Evolutionary conservation across 2,113 vertebrate genomes (phyloP).

Genomic region (Paracanthobrama guichenoti): DNA sequence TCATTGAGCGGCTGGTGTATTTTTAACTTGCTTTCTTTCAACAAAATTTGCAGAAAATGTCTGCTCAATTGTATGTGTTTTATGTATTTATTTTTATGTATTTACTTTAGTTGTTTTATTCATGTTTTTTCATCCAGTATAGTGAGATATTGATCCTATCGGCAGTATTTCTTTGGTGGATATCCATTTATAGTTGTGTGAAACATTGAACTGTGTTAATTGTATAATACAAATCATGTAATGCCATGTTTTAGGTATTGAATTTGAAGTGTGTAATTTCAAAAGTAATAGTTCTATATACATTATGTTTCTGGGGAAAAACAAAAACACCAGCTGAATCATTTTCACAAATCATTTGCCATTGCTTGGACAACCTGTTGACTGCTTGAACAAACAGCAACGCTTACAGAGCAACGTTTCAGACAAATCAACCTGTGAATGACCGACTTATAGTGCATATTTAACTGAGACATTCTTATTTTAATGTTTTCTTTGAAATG

Average conservation of each 20-base stretch:
- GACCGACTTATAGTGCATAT: not conserved
- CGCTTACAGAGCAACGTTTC: not conserved
- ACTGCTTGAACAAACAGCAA: not conserved
- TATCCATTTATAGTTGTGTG: not conserved
- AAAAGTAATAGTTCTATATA: not conserved
- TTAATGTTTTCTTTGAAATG: not conserved
- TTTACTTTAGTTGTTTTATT: not conserved
- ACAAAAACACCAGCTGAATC: not conserved
- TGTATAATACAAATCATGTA: not conserved
- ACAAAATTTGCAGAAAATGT: not conserved
- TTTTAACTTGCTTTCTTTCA: not conserved
- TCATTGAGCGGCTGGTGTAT: not conserved
- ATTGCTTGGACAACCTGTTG: not conserved
- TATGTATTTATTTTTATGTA: not conserved
- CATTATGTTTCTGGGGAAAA: not conserved
- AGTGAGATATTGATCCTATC: not conserved
- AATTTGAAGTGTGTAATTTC: not conserved
- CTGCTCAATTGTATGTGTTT: not conserved
- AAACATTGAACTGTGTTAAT: not conserved
- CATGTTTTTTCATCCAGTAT: not conserved
- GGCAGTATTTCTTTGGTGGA: not conserved
- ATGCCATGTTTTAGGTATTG: not conserved
- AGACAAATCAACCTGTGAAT: not conserved
- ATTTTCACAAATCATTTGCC: not conserved
- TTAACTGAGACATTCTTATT: not conserved